phyloP scores from a whole-genome alignment of 2,113 vertebrate species.

The Rhinoderma darwinii region DNA sequence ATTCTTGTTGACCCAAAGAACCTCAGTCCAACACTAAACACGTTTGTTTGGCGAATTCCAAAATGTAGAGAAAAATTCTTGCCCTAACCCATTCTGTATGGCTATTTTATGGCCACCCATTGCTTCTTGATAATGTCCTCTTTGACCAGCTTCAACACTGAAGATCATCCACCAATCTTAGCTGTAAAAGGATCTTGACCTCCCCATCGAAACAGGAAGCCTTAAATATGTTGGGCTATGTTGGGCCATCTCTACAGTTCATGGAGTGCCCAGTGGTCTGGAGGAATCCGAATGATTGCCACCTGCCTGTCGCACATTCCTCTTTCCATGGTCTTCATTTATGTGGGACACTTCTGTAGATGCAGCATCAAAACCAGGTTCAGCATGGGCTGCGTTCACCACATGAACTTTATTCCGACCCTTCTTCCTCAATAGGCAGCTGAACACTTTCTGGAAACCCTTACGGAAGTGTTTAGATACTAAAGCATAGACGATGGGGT shows the following conservation, averaged over 20 bases:
- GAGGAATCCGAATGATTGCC: slow-evolving; percentile 72
- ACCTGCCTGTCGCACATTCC: slow-evolving; percentile 73
- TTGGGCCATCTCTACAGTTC: background rate
- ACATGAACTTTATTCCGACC: slow-evolving; percentile 81
- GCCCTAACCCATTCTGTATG: background rate
- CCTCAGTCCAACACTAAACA: too few species aligned
- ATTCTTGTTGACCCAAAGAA: background rate
- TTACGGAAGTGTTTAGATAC: slow-evolving; percentile 89
- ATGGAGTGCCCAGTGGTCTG: slow-evolving; percentile 49
- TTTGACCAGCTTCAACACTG: background rate
- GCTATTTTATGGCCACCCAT: background rate
- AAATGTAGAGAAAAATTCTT: background rate
- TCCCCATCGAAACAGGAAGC: background rate
- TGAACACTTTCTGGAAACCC: slow-evolving; percentile 88
- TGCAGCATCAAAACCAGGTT: slow-evolving; percentile 77
- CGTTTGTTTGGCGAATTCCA: background rate
- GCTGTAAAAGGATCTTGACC: background rate
- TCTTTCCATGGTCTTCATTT: slow-evolving; percentile 74
- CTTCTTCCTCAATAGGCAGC: slow-evolving; percentile 82
- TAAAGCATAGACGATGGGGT: slow-evolving; percentile 85
- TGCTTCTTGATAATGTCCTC: background rate
- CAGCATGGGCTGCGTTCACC: slow-evolving; percentile 74
- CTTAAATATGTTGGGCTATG: background rate
- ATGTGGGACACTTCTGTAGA: slow-evolving; percentile 82
- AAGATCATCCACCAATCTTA: background rate